Evolutionary conservation across 2,113 vertebrate genomes (phyloP).

Genomic region (Columba livia): DNA sequence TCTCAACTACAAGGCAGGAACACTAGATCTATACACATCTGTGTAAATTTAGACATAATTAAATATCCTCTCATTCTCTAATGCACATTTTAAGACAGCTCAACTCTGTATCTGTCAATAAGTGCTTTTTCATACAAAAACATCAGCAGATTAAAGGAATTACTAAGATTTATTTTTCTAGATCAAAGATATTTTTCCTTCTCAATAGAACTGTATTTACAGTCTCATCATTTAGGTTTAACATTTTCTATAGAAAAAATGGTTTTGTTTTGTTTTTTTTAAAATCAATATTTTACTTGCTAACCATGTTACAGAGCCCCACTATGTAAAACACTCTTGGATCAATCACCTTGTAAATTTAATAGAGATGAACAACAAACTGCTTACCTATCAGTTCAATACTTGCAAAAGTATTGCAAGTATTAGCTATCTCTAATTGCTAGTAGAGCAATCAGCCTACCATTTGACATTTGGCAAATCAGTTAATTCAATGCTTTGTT

Average conservation of each 20-base stretch:
- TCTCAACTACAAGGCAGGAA: background rate
- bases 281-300: background rate
- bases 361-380: background rate
- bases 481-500: background rate
- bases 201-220: background rate
- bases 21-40: fast-evolving
- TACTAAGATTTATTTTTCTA: background rate
- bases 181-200: background rate
- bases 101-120: background rate
- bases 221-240: background rate
- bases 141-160: background rate
- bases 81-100: background rate
- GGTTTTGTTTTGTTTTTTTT: background rate
- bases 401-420: background rate
- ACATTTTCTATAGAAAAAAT: background rate
- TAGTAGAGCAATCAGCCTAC: background rate
- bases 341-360: background rate
- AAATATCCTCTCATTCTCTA: background rate
- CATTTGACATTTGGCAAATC: background rate
- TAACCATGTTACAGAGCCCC: background rate
- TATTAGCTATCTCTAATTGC: background rate
- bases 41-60: background rate
- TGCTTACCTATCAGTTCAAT: background rate
- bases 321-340: background rate
- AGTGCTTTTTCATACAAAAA: background rate